A percentile compares a stretch with the other conserved stretches of the same genome.
These are phyloP conservation scores for Typhlichthys subterraneus DNA, from an alignment of 2,797 vertebrate species.

Conservation along the genomic window DNA sequence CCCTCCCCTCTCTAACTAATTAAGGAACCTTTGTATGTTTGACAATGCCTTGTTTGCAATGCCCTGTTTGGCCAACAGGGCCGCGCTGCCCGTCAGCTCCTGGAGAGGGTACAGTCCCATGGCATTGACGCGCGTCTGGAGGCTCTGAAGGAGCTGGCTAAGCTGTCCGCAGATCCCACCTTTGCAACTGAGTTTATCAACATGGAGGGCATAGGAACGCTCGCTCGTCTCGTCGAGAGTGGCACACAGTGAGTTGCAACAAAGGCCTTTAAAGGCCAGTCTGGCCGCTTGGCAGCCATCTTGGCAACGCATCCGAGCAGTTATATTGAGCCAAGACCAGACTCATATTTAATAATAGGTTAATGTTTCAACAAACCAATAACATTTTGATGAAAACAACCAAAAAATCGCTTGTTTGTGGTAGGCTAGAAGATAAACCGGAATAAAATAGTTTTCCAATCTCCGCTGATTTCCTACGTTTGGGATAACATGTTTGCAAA, in stretches of 20 bases:
- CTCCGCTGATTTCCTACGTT: too few species aligned
- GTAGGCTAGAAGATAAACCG: too few species aligned
- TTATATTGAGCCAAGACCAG: conserved; percentile 82
- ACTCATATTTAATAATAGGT: conserved; percentile 66
- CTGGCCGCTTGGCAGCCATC: too few species aligned
- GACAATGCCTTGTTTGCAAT: not conserved
- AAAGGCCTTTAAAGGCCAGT: too few species aligned
- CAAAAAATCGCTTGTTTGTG: too few species aligned
- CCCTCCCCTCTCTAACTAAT: too few species aligned
- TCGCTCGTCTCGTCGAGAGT: conserved; percentile 93
- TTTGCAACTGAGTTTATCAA: conserved; percentile 98
- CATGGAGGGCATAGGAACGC: conserved; percentile 93
- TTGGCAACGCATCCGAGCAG: too few species aligned
- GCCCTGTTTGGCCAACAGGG: conserved; percentile 70
- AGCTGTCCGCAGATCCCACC: conserved; percentile 93
- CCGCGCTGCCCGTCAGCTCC: conserved; percentile 92
- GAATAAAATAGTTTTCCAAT: too few species aligned
- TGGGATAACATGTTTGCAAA: too few species aligned
- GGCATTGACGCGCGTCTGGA: conserved; percentile 92
- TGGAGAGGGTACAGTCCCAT: conserved; percentile 95
- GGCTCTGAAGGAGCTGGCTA: conserved; percentile 95
- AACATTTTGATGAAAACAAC: too few species aligned
- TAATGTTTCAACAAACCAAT: too few species aligned
- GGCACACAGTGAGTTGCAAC: conserved; percentile 84
- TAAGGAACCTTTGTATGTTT: not conserved